phyloP scores from a whole-genome alignment of 2,113 vertebrate species.

The Pygoscelis adeliae region DNA sequence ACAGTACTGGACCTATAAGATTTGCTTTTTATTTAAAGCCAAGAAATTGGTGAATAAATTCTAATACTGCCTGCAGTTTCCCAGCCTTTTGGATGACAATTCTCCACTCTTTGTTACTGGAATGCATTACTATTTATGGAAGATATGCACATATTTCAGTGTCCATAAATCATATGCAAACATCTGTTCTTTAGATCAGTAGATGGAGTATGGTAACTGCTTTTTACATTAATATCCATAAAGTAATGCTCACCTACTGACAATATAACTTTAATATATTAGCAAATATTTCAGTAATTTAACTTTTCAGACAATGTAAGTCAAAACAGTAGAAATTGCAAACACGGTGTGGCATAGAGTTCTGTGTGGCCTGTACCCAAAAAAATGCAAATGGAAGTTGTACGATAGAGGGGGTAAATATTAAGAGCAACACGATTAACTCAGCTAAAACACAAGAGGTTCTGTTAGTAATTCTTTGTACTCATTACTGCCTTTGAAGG shows the following conservation, averaged over 20 bases:
- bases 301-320: neutral
- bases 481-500: neutral
- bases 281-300: conserved; percentile 4
- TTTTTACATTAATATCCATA: conserved; percentile 52
- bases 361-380: neutral
- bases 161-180: conserved; percentile 53
- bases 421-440: neutral
- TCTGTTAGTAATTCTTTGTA: neutral
- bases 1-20: neutral
- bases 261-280: neutral
- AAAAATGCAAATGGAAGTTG: neutral
- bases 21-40: neutral
- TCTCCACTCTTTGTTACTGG: conserved; percentile 22
- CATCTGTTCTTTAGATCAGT: conserved; percentile 74
- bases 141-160: conserved; percentile 49
- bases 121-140: conserved; percentile 65
- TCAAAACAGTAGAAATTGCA: neutral
- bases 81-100: neutral
- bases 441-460: neutral
- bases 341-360: neutral
- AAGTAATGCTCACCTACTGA: conserved; percentile 48
- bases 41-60: neutral
- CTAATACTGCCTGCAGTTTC: neutral
- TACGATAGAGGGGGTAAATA: neutral
- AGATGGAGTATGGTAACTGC: conserved; percentile 43